Evolutionary conservation across 2,888 invertebrate species (phyloP), one percentile per base, ranked within the genome.

Genomic region (Colletes collaris): DNA sequence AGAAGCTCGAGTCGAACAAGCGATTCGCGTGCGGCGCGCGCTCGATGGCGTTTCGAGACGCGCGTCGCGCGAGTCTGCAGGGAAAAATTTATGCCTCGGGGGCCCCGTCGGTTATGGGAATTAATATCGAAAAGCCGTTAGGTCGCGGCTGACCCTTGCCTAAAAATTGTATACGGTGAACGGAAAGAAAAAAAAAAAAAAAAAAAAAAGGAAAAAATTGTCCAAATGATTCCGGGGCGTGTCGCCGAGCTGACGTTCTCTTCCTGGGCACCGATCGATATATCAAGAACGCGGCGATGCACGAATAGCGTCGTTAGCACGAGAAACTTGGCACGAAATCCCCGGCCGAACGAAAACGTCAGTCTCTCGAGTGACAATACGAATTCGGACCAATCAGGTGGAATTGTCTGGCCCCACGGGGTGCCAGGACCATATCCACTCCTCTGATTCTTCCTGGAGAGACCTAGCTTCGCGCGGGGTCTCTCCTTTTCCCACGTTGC

Each of bases 301-400:
- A 85, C 86, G 88, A 86, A 89, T 78, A 83, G 83, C 84, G 80
- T 88, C 86, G 88, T 87, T 87, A 88, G 84, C 84, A 67, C 81
- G 82, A 80, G 79, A 76, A 75, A 78, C 80, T 76, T 74, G 83
- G 75, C 83, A 87, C 75, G 80, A 81, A 87, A 85, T 85, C 85
- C 46, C 83, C 79, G 64, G 77, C 77, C 70, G 85, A 83, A 81
- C 86, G 82, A 82, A 82, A 83, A 85, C 73, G 83, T 87, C 87
- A 87, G 59, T 77, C 83, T 70, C 52, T 59, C 76, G 80, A 82
- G 81, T 82, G 84, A 87, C 89, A 89, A 90, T 87, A 85, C 86
- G 88, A 86, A 89, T 90, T 89, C 85, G 86, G 88, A 85, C 88
- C 92, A 92, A 92, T 92, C 92, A 92, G 92, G 91, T 92, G 92